These are phyloP conservation scores for Drosophila phalerata DNA, from an alignment of 2,888 invertebrate species.

Conservation along the genomic window DNA sequence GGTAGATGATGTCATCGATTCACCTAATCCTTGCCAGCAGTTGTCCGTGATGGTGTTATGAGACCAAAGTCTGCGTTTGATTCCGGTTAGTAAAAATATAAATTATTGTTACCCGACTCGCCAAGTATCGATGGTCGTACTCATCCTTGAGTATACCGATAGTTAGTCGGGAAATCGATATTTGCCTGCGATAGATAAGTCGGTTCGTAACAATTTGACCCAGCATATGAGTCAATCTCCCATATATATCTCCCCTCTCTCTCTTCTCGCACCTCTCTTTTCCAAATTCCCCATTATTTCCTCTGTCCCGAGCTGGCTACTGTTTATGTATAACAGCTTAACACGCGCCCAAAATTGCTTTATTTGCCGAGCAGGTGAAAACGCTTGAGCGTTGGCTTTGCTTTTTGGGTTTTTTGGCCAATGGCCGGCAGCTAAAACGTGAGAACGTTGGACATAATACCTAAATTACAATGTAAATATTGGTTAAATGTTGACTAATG, in stretches of 20 bases:
- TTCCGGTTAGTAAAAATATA: too few species aligned
- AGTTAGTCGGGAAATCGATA: too few species aligned
- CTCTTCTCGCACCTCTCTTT: too few species aligned
- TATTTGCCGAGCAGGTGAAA: slow-evolving; percentile 55
- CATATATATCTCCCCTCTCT: slow-evolving; percentile 1
- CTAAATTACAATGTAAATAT: slow-evolving; percentile 67
- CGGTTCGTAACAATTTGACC: too few species aligned
- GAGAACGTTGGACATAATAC: slow-evolving; percentile 51
- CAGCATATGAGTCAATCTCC: slow-evolving; percentile 69
- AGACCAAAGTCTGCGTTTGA: too few species aligned
- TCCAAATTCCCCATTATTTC: neutral
- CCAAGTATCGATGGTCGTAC: too few species aligned
- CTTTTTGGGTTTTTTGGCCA: slow-evolving; percentile 32
- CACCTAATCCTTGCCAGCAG: too few species aligned
- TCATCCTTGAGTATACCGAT: too few species aligned
- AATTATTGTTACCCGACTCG: too few species aligned
- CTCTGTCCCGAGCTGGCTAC: slow-evolving; percentile 13
- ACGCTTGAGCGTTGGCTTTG: slow-evolving; percentile 45
- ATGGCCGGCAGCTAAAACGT: slow-evolving; percentile 39
- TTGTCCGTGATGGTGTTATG: too few species aligned
- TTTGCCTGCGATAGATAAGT: too few species aligned
- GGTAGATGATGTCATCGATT: too few species aligned
- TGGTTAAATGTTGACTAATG: slow-evolving; percentile 55
- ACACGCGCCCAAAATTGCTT: slow-evolving; percentile 67
- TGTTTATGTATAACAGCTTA: slow-evolving; percentile 70